Conservation (phyloP, 2,113 vertebrate species). For the Tragelaphus strepsiceros region DNA sequence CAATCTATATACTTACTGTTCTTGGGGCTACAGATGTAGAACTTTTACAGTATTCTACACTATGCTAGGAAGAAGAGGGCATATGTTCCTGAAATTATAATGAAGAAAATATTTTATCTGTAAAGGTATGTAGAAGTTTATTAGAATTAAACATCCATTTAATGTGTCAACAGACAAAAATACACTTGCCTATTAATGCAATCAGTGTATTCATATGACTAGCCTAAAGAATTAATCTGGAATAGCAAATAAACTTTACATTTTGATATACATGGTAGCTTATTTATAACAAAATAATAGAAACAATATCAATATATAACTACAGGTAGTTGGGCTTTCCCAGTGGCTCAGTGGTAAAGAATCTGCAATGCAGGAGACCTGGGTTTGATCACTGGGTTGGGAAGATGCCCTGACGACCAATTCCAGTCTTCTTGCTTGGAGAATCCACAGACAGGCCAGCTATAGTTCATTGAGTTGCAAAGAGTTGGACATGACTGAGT, state of each 20-base stretch:
- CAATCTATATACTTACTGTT: background rate
- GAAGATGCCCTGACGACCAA: background rate
- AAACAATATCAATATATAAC: background rate
- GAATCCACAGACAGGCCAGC: background rate
- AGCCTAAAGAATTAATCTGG: background rate
- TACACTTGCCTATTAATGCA: background rate
- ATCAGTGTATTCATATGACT: background rate
- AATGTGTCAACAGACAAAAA: background rate
- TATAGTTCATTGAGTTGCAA: background rate
- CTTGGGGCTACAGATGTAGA: background rate
- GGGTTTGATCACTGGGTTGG: background rate
- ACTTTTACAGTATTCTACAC: background rate
- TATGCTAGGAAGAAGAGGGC: background rate
- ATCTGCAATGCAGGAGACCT: background rate
- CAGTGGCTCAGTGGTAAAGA: background rate
- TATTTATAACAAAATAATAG: background rate
- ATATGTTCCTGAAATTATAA: background rate
- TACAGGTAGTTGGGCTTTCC: background rate
- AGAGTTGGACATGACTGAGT: background rate
- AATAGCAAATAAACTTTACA: background rate
- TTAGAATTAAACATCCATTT: slow-evolving; percentile 2
- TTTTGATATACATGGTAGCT: background rate
- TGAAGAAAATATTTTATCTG: background rate
- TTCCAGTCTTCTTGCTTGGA: background rate
- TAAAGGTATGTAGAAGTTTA: background rate